Base-by-base conservation (phyloP, 30 jellyfish, hydroid and myxozoan genomes). In the Pseudorhiza aurosa region DNA sequence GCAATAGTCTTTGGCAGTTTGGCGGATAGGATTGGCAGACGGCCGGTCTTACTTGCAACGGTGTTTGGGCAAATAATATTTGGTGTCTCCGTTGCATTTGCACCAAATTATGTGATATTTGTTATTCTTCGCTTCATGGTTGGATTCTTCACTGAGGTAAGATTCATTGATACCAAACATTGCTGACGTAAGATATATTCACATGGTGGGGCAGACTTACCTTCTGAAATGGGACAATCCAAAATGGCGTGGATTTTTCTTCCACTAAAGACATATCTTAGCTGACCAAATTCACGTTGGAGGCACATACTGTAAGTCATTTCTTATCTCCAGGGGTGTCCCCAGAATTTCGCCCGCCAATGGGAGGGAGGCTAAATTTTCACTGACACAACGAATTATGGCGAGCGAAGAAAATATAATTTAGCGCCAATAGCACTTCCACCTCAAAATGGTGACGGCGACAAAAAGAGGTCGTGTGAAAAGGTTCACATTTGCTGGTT, bases 81-180 rank as follows among this genome's bases (percentile, higher is more conserved):
- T 68, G 94, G 88, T 0, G 80, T 53, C 22, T 68, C 63, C 21
- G 22, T 82, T 18, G 15, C 83, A 31, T 40, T 82, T 30, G 33
- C 60, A 45, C 77, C 87, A 17, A 42, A 80, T 17, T 82, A 28
- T 25, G 55, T 21, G 0, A 62, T 26, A 22, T 82, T 44, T 43
- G 94, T 36, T 14, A 39, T 45, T 17, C 65, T 70, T 8, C 31
- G 94, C 46, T 82, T 82, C 58, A 46, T 68, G 53, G 35, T 47
- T 47, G 94, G 94, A 7, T 36, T 82, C 39, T 46, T 82, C 22
- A 36, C 68, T 43, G 89, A 82, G 88, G 94, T 82, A 68, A 67
- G 68, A 7, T 2, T 19, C n/a, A 4, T 4, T 47, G 0, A 0
- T 0, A 0, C 42, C 0, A 0, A 4, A 47, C n/a, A n/a, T n/a